A percentile compares a stretch with the other conserved stretches of the same genome.
Conservation (phyloP, 2,113 vertebrate species). For the Rhynchomys soricoides region DNA sequence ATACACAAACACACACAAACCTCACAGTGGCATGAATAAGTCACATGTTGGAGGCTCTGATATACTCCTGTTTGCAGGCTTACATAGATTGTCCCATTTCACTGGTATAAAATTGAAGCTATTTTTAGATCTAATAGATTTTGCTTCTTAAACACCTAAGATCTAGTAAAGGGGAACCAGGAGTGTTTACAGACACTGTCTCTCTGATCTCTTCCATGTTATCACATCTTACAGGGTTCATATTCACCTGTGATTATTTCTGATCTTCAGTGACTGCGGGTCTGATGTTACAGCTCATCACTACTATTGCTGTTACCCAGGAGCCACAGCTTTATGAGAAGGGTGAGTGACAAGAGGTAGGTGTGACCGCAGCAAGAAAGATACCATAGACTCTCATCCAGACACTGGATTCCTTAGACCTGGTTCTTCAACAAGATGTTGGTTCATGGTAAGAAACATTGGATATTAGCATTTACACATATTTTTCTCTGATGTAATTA, state of each 20-base stretch:
- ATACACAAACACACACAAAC: not conserved
- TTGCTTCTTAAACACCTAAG: not conserved
- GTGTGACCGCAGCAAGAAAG: not conserved
- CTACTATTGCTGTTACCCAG: fast-evolving
- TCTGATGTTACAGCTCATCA: not conserved
- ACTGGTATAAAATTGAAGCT: fast-evolving
- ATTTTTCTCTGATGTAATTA: not conserved
- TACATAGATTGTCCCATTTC: not conserved
- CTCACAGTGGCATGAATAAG: not conserved
- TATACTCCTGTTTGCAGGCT: too few species aligned
- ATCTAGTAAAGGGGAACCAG: not conserved
- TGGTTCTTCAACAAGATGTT: not conserved
- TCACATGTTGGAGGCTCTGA: not conserved
- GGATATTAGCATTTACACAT: not conserved
- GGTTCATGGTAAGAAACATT: not conserved
- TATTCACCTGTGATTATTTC: not conserved
- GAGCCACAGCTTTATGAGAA: not conserved
- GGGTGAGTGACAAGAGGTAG: not conserved
- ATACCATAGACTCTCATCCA: not conserved
- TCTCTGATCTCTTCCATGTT: not conserved
- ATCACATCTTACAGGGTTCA: not conserved
- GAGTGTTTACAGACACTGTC: not conserved
- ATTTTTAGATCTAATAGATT: not conserved
- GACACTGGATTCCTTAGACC: not conserved
- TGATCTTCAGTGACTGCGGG: not conserved